Evolutionary conservation across 2,113 vertebrate species (phyloP).

Genomic region (Hyaena hyaena): DNA sequence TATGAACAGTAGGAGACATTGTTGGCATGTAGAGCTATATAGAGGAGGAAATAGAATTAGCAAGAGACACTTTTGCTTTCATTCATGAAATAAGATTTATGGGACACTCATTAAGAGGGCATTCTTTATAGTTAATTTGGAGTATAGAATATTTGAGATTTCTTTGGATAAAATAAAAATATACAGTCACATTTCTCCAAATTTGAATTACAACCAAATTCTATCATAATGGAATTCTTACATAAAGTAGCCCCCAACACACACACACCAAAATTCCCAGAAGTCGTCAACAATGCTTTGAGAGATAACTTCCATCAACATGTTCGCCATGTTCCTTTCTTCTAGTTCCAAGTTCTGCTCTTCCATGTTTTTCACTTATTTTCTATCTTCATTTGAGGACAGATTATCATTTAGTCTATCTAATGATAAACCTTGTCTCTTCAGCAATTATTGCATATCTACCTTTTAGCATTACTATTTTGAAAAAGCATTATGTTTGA

Average conservation of each 20-base stretch:
- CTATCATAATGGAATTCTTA: neutral
- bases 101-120: neutral
- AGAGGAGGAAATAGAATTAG: neutral
- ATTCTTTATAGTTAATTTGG: neutral
- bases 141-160: neutral
- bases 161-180: slow-evolving; percentile 37
- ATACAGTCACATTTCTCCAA: neutral
- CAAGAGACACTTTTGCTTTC: neutral
- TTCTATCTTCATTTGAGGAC: neutral
- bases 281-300: neutral
- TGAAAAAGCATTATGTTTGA: neutral
- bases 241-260: neutral
- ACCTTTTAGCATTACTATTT: neutral
- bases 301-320: neutral
- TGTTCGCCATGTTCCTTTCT: neutral
- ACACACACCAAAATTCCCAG: neutral
- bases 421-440: neutral
- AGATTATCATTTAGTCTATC: neutral
- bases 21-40: neutral
- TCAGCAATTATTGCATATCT: neutral
- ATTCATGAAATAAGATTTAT: neutral
- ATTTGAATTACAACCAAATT: neutral
- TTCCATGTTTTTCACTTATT: neutral
- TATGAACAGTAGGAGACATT: neutral
- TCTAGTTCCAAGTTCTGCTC: neutral